Evolutionary conservation across 2,113 vertebrate species (phyloP), one percentile per base, ranked within the genome.

Genomic region (Cyanoramphus novaezelandiae): DNA sequence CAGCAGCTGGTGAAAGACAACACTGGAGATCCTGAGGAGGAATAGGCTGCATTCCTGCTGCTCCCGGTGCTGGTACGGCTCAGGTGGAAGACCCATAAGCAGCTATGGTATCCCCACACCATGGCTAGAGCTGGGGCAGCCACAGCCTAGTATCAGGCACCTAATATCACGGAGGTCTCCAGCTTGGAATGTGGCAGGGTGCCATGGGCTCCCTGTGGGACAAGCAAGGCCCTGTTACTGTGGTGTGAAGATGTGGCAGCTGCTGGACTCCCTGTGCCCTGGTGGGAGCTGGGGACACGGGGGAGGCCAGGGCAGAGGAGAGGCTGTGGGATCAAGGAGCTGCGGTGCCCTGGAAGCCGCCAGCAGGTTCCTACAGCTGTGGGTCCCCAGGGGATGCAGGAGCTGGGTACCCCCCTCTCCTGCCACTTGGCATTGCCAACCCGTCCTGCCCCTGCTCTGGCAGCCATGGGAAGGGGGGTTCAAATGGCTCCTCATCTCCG

Each of bases 301-400:
- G 25, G 67, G 33, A 82, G 3, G 15, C 46, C 33, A 20, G 13
- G 28, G 43, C 11, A 31, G 57, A 75, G 24, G 37, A 71, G 65
- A 53, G 78, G 6, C 64, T 65, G 31, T 43, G 39, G 69, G 43
- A 14, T 33, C 4, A 27, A 28, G 55, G 41, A 57, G 33, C 55
- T 77, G 68, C 28, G 37, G n/a, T 52, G 57, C 11, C 14, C 53
- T 37, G 72, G n/a, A 41, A 77, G 53, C 18, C 83, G 47, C 44
- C 2, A 5, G 4, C 57, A 85, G 60, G 44, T 19, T 80, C 21
- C 49, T 31, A 3, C 3, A 13, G 72, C 72, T 24, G 14, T 5
- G 9, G 27, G 18, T 27, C 35, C 75, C 35, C 31, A 46, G 79
- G 37, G 53, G 28, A 33, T 17, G 14, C 0, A 0, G 46, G 39